phyloP scores from a whole-genome alignment of 2,797 vertebrate species.

The Psittacula echo region DNA sequence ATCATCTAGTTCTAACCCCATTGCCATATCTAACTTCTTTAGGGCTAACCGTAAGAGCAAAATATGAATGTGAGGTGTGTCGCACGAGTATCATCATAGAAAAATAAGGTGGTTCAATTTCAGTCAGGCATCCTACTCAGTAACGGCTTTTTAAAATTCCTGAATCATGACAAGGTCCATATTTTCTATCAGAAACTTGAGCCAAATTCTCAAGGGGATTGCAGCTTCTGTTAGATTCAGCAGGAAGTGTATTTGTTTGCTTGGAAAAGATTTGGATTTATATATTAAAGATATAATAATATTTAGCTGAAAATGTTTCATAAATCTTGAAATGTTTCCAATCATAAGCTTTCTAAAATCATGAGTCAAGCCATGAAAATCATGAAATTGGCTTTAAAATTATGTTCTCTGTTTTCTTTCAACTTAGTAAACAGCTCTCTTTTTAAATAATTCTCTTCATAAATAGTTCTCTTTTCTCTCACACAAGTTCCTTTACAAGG shows the following conservation, averaged over 20 bases:
- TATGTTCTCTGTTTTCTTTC: neutral
- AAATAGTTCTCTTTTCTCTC: neutral
- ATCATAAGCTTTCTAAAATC: conserved; percentile 13
- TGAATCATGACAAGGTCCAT: neutral
- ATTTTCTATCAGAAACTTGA: conserved; percentile 17
- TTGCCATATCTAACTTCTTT: neutral
- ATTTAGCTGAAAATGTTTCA: conserved; percentile 48
- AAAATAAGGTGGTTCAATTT: neutral
- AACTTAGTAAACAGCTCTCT: neutral
- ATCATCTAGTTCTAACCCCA: neutral
- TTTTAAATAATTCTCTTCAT: neutral
- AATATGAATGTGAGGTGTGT: neutral
- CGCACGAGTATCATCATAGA: neutral
- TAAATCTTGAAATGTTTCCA: conserved; percentile 49
- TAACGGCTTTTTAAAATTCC: neutral
- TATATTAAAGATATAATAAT: conserved; percentile 52
- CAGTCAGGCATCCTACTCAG: neutral
- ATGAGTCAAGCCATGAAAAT: conserved; percentile 23
- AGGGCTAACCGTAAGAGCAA: neutral
- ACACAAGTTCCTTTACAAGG: neutral
- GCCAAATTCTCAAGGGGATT: conserved; percentile 15
- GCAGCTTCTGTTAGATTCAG: conserved; percentile 34
- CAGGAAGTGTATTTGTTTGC: conserved; percentile 16
- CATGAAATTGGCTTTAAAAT: conserved; percentile 18
- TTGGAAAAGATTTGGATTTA: conserved; percentile 33